Conservation (phyloP, 1,140 invertebrate species). For the Pogonomyrmex californicus region DNA sequence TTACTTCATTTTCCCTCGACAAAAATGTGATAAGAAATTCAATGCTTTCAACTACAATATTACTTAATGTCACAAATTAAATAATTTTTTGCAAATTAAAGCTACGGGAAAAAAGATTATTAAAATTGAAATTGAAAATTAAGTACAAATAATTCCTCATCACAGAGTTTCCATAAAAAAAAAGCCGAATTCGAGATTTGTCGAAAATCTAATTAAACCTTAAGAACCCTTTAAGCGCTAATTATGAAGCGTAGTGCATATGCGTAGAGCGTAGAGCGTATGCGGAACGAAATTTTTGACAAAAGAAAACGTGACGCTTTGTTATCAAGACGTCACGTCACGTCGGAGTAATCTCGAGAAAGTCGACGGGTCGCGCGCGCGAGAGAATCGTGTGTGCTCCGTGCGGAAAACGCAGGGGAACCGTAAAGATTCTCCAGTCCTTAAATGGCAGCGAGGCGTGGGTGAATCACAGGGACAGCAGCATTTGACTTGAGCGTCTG, state of each 20-base stretch:
- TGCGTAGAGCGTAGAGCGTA: background rate
- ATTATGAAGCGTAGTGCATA: background rate
- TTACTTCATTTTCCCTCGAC: background rate
- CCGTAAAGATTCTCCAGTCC: slow-evolving; percentile 21
- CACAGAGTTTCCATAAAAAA: background rate
- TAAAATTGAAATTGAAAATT: background rate
- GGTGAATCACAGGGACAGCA: slow-evolving; percentile 74
- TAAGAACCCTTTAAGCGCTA: background rate
- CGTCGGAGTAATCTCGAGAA: background rate
- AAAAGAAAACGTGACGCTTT: background rate
- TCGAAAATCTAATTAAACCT: background rate
- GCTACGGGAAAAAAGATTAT: background rate
- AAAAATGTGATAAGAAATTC: background rate
- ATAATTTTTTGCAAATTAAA: background rate
- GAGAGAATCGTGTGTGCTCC: slow-evolving; percentile 3
- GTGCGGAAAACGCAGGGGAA: slow-evolving; percentile 19
- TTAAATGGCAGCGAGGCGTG: slow-evolving; percentile 59
- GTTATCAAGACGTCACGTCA: background rate
- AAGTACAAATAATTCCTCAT: background rate
- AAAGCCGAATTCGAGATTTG: background rate
- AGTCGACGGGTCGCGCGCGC: background rate
- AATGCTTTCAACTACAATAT: background rate
- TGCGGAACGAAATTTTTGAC: background rate
- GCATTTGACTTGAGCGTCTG: slow-evolving; percentile 12
- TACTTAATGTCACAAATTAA: background rate